Conservation (phyloP, 2,888 invertebrate genomes). For the Formica aserva region DNA sequence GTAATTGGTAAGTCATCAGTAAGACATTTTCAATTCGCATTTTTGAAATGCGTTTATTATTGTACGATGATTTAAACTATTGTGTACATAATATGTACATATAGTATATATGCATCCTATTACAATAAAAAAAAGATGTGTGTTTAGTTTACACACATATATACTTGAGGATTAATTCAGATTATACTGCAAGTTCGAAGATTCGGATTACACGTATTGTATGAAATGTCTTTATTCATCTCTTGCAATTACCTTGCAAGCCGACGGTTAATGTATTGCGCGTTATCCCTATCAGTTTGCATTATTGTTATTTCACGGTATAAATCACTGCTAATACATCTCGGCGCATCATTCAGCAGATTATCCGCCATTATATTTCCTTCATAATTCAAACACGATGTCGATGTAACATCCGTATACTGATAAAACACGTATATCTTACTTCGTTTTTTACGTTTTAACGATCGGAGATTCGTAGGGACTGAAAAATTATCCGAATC, state of each 20-base stretch:
- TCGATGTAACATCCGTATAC: conserved; percentile 3
- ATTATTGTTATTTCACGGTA: conserved; percentile 4
- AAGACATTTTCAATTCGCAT: no score
- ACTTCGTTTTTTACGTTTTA: conserved; percentile 39
- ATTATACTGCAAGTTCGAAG: conserved; percentile 11
- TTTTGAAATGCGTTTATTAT: no score
- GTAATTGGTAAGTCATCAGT: no score
- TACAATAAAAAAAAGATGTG: background rate
- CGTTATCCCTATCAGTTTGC: conserved; percentile 9
- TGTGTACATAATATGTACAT: background rate
- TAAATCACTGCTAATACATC: conserved; percentile 46
- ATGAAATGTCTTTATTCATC: conserved; percentile 8
- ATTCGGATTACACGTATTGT: conserved; percentile 20
- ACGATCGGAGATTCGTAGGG: background rate
- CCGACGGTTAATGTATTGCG: background rate
- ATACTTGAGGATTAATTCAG: background rate
- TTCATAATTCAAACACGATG: conserved; percentile 35
- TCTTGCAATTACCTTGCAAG: conserved; percentile 6
- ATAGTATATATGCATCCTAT: background rate
- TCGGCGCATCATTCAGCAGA: conserved; percentile 38
- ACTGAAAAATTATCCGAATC: conserved; percentile 30
- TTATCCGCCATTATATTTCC: conserved; percentile 48
- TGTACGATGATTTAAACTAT: background rate
- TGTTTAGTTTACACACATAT: background rate
- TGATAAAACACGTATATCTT: conserved; percentile 48